Evolutionary conservation across 2,888 invertebrate species (phyloP), one percentile per base, ranked within the genome.

Genomic region (Mythimna lalbum): DNA sequence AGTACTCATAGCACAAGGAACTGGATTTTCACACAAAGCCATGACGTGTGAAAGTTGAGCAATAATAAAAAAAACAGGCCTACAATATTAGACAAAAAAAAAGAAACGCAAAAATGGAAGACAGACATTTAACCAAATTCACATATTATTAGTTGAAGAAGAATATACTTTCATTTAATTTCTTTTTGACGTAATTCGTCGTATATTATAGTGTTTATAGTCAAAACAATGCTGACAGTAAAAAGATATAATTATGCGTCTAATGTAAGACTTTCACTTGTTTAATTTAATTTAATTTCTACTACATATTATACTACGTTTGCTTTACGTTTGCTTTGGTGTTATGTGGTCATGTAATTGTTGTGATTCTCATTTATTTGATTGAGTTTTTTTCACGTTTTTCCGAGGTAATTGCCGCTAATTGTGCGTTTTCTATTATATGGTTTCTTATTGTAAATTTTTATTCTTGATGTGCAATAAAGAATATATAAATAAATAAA

Each of bases 221-320:
- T 27, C 52, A 49, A 79, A 80, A 80, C 76, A 80, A 83, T 80
- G 76, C 59, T 39, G 27, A 43, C 17, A 63, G 52, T 69, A 83
- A 80, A 82, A 66, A 75, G 33, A 63, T 68, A 65, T 80, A 70
- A 82, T 69, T 71, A 19, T 52, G 43, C 21, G 21, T n/a, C 57
- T 78, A 55, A 78, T 78, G 79, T 69, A 10, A 21, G 9, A 80
- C 83, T 80, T 83, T 80, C 83, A 55, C 83, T 75, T 4, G 43
- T 71, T 74, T 47, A 31, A 74, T 74, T 69, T 47, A 36, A 74
- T 74, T 69, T 59, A 59, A 62, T 68, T 23, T 56, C 21, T 39
- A 3, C 57, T 33, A 43, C 17, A 56, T 73, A 43, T 43, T 43
- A 43, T 43, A 23, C 12, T n/a, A n/a, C n/a, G n/a, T n/a, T n/a